A percentile compares a stretch with the other conserved stretches of the same genome.
Conservation (phyloP, 2,797 vertebrate species). For the Poeciliopsis infans region DNA sequence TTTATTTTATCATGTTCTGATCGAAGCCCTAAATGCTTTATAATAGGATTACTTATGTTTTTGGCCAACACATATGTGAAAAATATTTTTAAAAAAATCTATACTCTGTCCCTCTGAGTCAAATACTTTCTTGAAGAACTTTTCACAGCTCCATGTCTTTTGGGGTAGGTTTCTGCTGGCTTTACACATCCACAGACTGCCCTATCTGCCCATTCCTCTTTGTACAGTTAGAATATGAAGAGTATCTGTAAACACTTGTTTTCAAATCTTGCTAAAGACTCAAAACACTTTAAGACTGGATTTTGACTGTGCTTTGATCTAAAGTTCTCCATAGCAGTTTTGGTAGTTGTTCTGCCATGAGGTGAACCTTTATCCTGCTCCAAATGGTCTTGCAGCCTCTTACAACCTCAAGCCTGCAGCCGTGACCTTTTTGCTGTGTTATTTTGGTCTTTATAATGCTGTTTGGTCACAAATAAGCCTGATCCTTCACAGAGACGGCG, state of each 20-base stretch:
- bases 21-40: neutral
- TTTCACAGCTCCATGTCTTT: neutral
- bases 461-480: neutral
- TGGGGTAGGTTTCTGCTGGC: neutral
- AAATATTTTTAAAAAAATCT: neutral
- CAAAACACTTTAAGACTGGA: neutral
- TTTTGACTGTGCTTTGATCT: neutral
- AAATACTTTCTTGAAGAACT: neutral
- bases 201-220: neutral
- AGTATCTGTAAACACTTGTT: neutral
- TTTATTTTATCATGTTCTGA: neutral
- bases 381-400: neutral
- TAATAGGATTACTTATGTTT: neutral
- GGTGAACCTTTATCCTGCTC: neutral
- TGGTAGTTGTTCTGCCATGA: neutral
- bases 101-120: neutral
- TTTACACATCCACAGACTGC: neutral
- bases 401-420: neutral
- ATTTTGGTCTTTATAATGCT: neutral
- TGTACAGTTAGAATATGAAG: neutral
- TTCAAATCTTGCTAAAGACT: neutral
- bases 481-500: neutral
- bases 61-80: neutral
- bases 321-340: neutral
- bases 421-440: neutral